Conservation (phyloP, 2,888 invertebrate species). For the Invenusta paracnida region DNA sequence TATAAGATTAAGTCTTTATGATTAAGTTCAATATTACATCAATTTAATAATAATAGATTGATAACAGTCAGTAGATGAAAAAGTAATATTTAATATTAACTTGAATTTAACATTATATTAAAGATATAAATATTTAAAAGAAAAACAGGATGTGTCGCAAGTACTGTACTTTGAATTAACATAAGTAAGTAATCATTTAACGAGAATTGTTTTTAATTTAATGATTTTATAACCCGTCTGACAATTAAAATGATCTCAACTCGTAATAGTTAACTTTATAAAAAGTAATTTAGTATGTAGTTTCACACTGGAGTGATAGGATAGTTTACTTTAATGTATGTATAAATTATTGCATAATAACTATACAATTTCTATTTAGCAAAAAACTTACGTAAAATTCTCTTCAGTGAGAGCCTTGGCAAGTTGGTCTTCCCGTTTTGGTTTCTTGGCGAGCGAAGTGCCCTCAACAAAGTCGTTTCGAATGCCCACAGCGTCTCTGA, state of each 20-base stretch:
- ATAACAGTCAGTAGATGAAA: neutral
- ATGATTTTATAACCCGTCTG: too few relatives aligned
- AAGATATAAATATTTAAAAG: neutral
- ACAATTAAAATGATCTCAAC: too few relatives aligned
- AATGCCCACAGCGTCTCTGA: conserved; percentile 3
- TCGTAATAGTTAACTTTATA: too few relatives aligned
- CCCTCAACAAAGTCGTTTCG: conserved; percentile 15
- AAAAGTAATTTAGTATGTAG: too few relatives aligned
- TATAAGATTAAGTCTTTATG: too few relatives aligned
- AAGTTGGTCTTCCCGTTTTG: neutral
- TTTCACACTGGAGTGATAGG: too few relatives aligned
- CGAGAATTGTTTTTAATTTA: too few relatives aligned
- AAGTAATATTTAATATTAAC: too few relatives aligned
- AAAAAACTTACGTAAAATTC: neutral
- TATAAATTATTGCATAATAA: neutral
- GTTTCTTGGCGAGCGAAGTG: conserved; percentile 16
- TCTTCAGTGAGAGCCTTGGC: neutral
- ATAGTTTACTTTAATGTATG: neutral
- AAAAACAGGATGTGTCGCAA: neutral
- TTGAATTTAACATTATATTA: too few relatives aligned
- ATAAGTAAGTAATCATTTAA: too few relatives aligned
- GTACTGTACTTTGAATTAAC: neutral
- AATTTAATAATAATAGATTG: neutral
- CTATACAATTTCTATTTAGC: neutral
- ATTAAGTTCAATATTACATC: neutral